Conservation (phyloP, 2,113 vertebrate species). For the Triplophysa tibetana region DNA sequence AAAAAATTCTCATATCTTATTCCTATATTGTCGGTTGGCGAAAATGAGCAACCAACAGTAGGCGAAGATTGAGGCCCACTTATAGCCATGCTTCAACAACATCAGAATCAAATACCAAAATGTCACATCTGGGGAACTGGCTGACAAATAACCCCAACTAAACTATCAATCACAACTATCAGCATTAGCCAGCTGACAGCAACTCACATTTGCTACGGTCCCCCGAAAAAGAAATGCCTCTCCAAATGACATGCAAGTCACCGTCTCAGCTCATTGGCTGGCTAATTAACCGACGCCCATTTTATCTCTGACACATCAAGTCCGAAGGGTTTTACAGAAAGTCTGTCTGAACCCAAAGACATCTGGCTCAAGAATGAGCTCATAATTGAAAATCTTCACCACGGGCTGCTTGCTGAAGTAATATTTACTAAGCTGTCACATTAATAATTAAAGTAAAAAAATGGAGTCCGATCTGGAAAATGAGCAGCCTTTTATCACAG, state of each 20-base stretch:
- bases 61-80: constrained; percentile 12
- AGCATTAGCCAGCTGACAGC: constrained; percentile 48
- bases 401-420: constrained; percentile 6
- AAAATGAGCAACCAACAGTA: constrained; percentile 43
- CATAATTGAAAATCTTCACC: constrained; percentile 20
- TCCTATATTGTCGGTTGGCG: background rate
- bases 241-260: constrained; percentile 27
- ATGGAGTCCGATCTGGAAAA: constrained; percentile 3
- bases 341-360: background rate
- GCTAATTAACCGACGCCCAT: constrained; percentile 56
- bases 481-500: background rate
- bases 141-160: constrained; percentile 60
- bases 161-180: constrained; percentile 63
- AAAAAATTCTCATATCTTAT: no score
- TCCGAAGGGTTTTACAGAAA: constrained; percentile 45
- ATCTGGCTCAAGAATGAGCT: background rate
- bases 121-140: constrained; percentile 55
- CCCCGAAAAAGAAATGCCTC: background rate
- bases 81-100: constrained; percentile 41
- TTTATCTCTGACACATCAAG: constrained; percentile 58
- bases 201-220: constrained; percentile 39
- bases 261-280: constrained; percentile 52
- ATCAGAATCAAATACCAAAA: constrained; percentile 52
- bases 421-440: constrained; percentile 9
- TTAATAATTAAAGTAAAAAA: constrained; percentile 26